Conservation (phyloP, 1,140 invertebrate species). For the Pachypsylla venusta region DNA sequence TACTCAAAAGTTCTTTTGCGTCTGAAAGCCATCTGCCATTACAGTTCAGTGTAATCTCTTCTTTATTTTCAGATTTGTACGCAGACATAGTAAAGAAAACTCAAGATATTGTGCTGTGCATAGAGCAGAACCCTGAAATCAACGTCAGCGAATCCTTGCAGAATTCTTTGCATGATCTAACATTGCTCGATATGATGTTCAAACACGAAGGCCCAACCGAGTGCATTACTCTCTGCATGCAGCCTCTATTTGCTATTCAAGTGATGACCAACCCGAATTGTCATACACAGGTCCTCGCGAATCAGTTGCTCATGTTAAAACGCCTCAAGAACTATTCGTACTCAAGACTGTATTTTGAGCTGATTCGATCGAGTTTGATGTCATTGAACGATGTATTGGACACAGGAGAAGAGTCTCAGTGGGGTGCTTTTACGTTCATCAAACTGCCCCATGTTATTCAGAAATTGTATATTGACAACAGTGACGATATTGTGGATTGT, state of each 20-base stretch:
- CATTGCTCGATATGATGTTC: constrained; percentile 14
- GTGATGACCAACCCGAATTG: constrained; percentile 55
- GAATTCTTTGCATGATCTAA: constrained; percentile 13
- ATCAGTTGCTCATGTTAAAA: constrained; percentile 68
- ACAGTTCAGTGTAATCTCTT: too few relatives aligned
- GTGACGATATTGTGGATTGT: constrained; percentile 59
- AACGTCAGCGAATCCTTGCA: constrained; percentile 17
- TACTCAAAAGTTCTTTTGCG: too few relatives aligned
- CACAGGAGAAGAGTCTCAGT: constrained; percentile 64
- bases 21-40: too few relatives aligned
- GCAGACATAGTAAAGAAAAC: constrained; percentile 53
- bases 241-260: constrained; percentile 55
- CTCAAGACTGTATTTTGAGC: constrained; percentile 62
- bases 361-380: constrained; percentile 74
- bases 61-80: constrained; percentile 40
- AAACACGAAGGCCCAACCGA: background rate
- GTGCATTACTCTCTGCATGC: constrained; percentile 50
- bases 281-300: constrained; percentile 57
- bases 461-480: constrained; percentile 41
- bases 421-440: constrained; percentile 84
- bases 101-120: constrained; percentile 39
- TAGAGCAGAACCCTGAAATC: constrained; percentile 43
- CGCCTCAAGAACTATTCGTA: constrained; percentile 45
- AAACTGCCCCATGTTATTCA: constrained; percentile 70
- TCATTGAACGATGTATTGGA: constrained; percentile 68